Percentiles rank a stretch among this genome's conserved stretches.
These are phyloP conservation scores for Channa maculata DNA, from an alignment of 2,113 vertebrate genomes.

Conservation along the genomic window DNA sequence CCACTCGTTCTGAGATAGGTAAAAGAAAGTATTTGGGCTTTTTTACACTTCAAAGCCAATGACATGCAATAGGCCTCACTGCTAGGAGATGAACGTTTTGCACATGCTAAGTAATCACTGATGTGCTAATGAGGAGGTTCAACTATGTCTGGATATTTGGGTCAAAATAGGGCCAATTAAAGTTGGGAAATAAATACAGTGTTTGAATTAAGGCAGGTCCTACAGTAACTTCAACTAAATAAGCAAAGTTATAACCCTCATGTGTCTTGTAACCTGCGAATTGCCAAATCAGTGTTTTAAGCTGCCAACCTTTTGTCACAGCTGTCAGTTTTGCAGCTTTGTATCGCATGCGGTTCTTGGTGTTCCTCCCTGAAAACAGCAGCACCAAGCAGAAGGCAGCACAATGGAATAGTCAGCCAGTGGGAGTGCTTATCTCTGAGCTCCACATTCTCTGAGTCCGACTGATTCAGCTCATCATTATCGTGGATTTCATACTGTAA, in stretches of 20 bases:
- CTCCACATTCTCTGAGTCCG: constrained; percentile 30
- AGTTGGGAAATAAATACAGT: neutral
- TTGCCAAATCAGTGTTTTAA: neutral
- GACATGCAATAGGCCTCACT: neutral
- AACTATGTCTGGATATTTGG: neutral
- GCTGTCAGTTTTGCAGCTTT: constrained; percentile 21
- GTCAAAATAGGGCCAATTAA: neutral
- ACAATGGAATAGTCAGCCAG: constrained; percentile 33
- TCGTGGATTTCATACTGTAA: constrained; percentile 38
- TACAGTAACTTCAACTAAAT: neutral
- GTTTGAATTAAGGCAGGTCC: neutral
- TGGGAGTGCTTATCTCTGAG: constrained; percentile 53
- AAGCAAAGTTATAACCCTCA: neutral
- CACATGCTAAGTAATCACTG: neutral
- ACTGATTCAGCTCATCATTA: constrained; percentile 58
- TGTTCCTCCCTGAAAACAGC: constrained; percentile 31
- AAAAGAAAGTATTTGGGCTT: constrained; percentile 11
- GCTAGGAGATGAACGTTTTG: neutral
- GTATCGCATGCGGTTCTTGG: neutral
- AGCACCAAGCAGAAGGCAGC: constrained; percentile 25
- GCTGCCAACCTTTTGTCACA: constrained; percentile 11
- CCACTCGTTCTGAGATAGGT: constrained; percentile 8
- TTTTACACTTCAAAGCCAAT: constrained; percentile 8
- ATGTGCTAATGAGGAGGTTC: neutral
- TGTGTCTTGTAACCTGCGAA: constrained; percentile 6